These are phyloP conservation scores for Numida meleagris DNA, from an alignment of 2,113 vertebrate species.

Conservation along the genomic window DNA sequence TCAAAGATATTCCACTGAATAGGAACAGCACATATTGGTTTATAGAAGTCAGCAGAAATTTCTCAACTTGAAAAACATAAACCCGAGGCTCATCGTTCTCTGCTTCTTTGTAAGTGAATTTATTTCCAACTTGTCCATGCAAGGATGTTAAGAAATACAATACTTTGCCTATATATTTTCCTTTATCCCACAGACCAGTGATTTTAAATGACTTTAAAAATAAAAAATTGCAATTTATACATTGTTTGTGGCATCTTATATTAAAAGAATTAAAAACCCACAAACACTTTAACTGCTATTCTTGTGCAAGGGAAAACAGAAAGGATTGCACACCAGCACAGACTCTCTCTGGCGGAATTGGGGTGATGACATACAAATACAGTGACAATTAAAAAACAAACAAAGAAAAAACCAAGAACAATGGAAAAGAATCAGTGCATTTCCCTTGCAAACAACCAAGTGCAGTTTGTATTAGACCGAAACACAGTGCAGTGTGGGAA, in stretches of 20 bases:
- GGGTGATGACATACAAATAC: background rate
- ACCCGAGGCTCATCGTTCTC: background rate
- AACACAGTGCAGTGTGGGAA: background rate
- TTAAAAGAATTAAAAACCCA: background rate
- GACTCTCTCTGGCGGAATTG: background rate
- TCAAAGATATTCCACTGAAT: background rate
- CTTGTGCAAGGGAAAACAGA: background rate
- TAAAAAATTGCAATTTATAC: background rate
- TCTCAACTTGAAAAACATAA: background rate
- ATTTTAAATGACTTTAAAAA: background rate
- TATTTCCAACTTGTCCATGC: background rate
- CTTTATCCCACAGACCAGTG: background rate
- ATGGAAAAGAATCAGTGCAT: background rate
- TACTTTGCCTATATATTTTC: background rate
- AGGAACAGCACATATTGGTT: background rate
- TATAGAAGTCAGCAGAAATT: background rate
- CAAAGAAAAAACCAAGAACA: background rate
- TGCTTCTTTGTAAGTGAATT: background rate
- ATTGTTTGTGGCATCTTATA: background rate
- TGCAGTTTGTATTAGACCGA: background rate
- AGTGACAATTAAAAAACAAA: background rate
- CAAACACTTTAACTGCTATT: background rate
- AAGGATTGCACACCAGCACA: background rate
- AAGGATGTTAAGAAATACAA: background rate
- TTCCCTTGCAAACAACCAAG: background rate